Evolutionary conservation across 2,797 vertebrate species (phyloP), one percentile per base, ranked within the genome.

Genomic region (Columba guinea): DNA sequence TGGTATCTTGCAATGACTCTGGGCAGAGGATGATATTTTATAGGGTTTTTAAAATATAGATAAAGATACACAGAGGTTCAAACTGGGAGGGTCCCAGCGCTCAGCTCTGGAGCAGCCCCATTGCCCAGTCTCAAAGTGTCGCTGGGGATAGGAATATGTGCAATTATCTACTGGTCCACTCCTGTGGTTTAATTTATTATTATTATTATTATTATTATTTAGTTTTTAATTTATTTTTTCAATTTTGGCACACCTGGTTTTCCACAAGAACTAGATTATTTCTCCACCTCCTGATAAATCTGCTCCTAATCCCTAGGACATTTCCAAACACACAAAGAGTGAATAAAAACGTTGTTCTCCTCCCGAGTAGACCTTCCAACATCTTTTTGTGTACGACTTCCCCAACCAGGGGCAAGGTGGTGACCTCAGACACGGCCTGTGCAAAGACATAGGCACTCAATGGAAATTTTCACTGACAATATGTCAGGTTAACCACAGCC

Each of bases 81-180:
- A 18, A 24, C 13, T 35, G 27, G 0, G 1, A 62, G 32, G 26
- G 26, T 70, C 28, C 10, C 34, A n/a, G 7, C 51, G 7, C 46
- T 49, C 20, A 44, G 7, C 9, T 59, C n/a, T 14, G 15, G 48
- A 83, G 64, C 35, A 44, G 24, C 17, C 15, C 35, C 1, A 0
- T 35, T 44, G 44, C 10, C 74, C 28, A 68, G 0, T 21, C 53
- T n/a, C 49, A 19, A 37, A 12, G 15, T 18, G 37, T 41, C 53
- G 3, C 44, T 39, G 0, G 2, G 28, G 20, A 24, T 1, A 12
- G 6, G 49, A 78, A n/a, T 22, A 28, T 1, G 0, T 16, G 11
- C 1, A 5, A 9, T 20, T 53, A 23, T 5, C 34, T 41, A 11
- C 49, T 21, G 6, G 6, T 7, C 48, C n/a, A 21, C 35, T 85